A percentile compares a stretch with the other conserved stretches of the same genome.
These are phyloP conservation scores for Bombus haemorrhoidalis DNA, from an alignment of 1,140 invertebrate species.

Conservation along the genomic window DNA sequence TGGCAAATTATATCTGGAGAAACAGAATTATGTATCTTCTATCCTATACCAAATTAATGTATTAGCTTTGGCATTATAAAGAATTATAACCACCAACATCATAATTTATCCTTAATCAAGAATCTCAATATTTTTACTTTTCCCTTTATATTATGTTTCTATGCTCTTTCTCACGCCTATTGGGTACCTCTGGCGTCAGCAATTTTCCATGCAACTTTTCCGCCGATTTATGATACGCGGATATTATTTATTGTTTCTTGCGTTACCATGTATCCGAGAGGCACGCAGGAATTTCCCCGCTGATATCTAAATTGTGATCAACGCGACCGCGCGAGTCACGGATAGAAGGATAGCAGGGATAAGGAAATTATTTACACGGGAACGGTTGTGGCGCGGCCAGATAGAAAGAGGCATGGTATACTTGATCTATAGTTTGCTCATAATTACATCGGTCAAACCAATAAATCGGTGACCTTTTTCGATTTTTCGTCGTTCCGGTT, in stretches of 20 bases:
- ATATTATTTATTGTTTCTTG: slow-evolving; percentile 37
- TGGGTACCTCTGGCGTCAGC: background rate
- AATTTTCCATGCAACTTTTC: background rate
- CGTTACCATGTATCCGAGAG: slow-evolving; percentile 2
- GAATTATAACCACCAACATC: background rate
- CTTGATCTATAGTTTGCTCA: background rate
- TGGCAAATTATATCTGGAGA: background rate
- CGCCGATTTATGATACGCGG: background rate
- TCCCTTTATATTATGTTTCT: background rate
- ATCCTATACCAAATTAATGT: background rate
- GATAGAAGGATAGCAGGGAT: slow-evolving; percentile 35
- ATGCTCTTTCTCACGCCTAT: background rate
- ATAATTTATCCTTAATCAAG: background rate
- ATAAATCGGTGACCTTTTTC: slow-evolving; percentile 31
- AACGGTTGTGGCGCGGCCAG: background rate
- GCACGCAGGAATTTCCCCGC: slow-evolving; percentile 26
- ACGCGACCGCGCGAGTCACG: slow-evolving; percentile 4
- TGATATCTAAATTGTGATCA: slow-evolving; percentile 50
- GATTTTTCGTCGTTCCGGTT: slow-evolving; percentile 26
- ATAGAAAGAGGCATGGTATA: background rate
- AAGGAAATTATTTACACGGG: slow-evolving; percentile 39
- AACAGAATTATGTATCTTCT: background rate
- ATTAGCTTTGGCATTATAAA: background rate
- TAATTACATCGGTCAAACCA: slow-evolving; percentile 3
- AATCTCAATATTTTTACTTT: background rate